Evolutionary conservation across 2,888 invertebrate species (phyloP).

Genomic region (Athalia rosae): DNA sequence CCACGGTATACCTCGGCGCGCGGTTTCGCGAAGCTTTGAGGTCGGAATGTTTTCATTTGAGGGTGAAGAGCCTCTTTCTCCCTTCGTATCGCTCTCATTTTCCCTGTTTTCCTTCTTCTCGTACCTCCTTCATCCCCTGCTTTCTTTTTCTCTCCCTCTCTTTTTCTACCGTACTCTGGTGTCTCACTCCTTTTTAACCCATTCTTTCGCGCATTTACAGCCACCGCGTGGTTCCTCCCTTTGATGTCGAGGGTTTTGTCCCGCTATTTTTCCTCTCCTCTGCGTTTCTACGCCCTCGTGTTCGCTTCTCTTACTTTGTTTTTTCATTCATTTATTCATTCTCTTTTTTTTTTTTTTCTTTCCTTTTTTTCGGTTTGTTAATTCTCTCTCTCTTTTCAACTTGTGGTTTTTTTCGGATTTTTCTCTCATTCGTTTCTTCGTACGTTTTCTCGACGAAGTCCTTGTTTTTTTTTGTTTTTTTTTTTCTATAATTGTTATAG

Average conservation of each 20-base stretch:
- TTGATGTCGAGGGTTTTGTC: conserved; percentile 53
- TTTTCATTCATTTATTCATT: conserved; percentile 28
- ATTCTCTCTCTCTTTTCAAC: conserved; percentile 3
- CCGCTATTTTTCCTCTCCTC: conserved; percentile 66
- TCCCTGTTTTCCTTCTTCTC: conserved; percentile 43
- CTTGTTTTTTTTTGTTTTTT: too few relatives aligned
- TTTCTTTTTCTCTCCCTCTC: conserved; percentile 13
- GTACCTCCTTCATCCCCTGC: conserved; percentile 29
- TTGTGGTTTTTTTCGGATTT: conserved; percentile 1
- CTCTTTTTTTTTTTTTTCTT: conserved; percentile 25
- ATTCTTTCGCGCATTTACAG: conserved; percentile 34
- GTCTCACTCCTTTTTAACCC: conserved; percentile 42
- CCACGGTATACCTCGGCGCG: conserved; percentile 4
- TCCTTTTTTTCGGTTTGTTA: conserved; percentile 50
- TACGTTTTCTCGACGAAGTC: conserved; percentile 49
- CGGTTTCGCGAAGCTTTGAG: conserved; percentile 38
- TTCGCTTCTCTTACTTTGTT: conserved; percentile 45
- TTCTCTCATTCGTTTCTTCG: conserved; percentile 50
- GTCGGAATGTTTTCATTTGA: conserved; percentile 40
- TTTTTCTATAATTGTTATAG: not conserved
- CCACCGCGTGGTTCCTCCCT: conserved; percentile 43
- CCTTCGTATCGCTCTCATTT: not conserved
- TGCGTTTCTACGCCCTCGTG: conserved; percentile 54
- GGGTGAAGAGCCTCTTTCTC: conserved; percentile 14
- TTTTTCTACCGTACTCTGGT: conserved; percentile 3